Percentiles rank a stretch among this genome's conserved stretches.
Evolutionary conservation across 2,888 invertebrate species (phyloP).

Genomic region (Meta bourneti): DNA sequence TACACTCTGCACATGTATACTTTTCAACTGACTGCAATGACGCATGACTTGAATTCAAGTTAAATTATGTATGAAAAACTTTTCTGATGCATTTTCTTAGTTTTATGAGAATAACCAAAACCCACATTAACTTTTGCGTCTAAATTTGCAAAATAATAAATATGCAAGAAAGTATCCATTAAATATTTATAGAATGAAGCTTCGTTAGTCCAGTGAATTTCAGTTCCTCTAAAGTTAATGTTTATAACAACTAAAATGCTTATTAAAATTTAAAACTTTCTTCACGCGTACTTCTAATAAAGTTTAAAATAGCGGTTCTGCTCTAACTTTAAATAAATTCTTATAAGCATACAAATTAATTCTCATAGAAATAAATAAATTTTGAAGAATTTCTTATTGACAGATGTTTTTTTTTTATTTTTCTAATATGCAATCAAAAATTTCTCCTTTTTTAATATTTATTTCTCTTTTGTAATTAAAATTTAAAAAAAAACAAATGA

Average conservation of each 20-base stretch:
- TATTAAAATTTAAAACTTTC: too few relatives aligned
- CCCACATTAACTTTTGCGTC: neutral
- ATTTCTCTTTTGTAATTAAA: neutral
- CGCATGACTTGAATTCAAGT: neutral
- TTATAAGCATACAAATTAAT: neutral
- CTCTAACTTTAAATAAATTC: neutral
- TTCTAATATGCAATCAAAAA: neutral
- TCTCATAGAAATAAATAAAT: neutral
- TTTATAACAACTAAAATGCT: too few relatives aligned
- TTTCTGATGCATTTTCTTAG: slow-evolving; percentile 6
- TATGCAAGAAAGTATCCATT: too few relatives aligned
- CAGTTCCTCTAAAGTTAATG: too few relatives aligned
- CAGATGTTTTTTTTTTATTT: neutral
- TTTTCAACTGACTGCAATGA: neutral
- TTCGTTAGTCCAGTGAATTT: too few relatives aligned
- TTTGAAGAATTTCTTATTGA: too few relatives aligned
- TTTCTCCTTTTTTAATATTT: neutral
- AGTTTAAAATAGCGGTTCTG: neutral
- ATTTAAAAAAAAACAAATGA: too few relatives aligned
- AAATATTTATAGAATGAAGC: too few relatives aligned
- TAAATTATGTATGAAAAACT: neutral
- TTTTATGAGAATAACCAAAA: neutral
- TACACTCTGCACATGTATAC: neutral
- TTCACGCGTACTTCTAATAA: too few relatives aligned
- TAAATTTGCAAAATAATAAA: too few relatives aligned